Evolutionary conservation across 1,140 invertebrate genomes (phyloP).

Genomic region (Drosophila sproati): DNA sequence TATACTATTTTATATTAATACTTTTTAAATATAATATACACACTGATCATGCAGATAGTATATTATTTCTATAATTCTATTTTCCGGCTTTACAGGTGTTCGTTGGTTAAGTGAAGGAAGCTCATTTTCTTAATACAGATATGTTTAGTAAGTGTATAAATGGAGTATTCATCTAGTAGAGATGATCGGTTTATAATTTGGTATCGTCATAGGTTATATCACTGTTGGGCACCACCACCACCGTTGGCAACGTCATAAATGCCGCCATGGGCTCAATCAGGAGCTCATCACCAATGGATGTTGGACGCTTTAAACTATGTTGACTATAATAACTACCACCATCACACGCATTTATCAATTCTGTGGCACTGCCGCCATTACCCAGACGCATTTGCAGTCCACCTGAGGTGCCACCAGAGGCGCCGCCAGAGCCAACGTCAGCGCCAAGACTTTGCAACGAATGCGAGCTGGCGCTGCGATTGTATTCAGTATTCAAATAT

Average conservation of each 20-base stretch:
- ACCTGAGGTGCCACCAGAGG: conserved; percentile 5
- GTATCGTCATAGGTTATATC: conserved; percentile 72
- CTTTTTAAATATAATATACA: not conserved
- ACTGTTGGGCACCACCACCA: conserved; percentile 79
- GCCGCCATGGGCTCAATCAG: conserved; percentile 57
- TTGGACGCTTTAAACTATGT: conserved; percentile 46
- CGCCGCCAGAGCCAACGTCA: conserved; percentile 22
- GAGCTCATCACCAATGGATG: conserved; percentile 68
- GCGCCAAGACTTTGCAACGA: conserved; percentile 74
- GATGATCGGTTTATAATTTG: conserved; percentile 61
- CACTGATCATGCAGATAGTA: not conserved
- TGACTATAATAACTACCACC: conserved; percentile 36
- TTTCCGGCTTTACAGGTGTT: conserved; percentile 12
- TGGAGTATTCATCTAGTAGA: conserved; percentile 1
- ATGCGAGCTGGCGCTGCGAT: conserved; percentile 75
- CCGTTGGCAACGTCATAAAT: conserved; percentile 60
- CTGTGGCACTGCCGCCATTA: conserved; percentile 65
- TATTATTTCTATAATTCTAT: conserved; percentile 6
- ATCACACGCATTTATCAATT: conserved; percentile 55
- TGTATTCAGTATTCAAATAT: conserved; percentile 67
- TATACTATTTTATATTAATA: conserved; percentile 4
- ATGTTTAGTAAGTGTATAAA: conserved; percentile 15
- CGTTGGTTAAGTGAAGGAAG: conserved; percentile 36
- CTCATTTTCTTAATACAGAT: conserved; percentile 43
- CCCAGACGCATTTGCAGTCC: conserved; percentile 48